phyloP scores from a whole-genome alignment of 2,113 vertebrate species.

The Chaetops frenatus region DNA sequence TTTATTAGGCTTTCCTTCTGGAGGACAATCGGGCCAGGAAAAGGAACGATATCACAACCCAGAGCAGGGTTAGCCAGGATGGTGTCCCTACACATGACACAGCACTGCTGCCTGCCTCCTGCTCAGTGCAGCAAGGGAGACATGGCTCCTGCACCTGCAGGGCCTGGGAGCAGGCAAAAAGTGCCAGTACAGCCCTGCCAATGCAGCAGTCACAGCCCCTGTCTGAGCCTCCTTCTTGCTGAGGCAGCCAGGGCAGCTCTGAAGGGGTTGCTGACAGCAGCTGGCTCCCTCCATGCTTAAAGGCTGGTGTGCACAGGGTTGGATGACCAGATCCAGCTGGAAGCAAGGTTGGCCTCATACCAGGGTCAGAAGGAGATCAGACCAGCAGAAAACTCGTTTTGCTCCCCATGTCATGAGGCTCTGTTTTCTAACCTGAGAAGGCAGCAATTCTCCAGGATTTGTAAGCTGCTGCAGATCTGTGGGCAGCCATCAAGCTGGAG shows the following conservation, averaged over 20 bases:
- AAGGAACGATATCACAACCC: background rate
- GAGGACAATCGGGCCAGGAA: background rate
- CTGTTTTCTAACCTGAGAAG: slow-evolving; percentile 39
- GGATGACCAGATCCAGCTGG: background rate
- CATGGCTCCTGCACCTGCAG: background rate
- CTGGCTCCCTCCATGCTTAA: background rate
- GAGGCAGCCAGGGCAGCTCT: background rate
- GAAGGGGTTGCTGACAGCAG: background rate
- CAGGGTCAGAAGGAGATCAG: background rate
- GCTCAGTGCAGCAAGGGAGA: background rate
- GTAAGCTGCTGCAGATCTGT: background rate
- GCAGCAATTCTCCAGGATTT: slow-evolving; percentile 12
- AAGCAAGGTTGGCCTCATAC: background rate
- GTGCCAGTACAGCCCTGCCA: background rate
- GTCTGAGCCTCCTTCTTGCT: background rate
- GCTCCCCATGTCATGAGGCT: background rate
- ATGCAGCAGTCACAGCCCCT: background rate
- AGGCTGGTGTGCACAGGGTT: background rate
- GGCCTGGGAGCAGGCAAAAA: background rate
- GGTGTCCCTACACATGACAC: background rate
- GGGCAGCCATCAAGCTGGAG: background rate
- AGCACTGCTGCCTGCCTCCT: background rate
- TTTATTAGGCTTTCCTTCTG: background rate
- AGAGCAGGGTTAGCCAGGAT: background rate
- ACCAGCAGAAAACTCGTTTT: background rate